Evolutionary conservation across 2,888 invertebrate genomes (phyloP).

Genomic region (Cheilosia urbana): DNA sequence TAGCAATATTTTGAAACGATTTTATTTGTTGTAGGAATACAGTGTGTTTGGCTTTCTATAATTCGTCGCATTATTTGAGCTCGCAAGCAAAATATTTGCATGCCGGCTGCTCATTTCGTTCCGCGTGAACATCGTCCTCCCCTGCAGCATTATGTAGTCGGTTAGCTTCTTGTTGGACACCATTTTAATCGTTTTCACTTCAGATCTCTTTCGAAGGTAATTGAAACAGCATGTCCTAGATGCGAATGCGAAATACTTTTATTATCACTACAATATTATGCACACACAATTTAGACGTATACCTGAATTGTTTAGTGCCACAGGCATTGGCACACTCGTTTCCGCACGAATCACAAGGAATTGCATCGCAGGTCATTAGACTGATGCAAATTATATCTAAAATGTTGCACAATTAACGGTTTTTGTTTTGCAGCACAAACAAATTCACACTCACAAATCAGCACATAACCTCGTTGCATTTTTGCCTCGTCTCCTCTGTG

Average conservation of each 20-base stretch:
- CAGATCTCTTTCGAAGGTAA: conserved; percentile 86
- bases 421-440: neutral
- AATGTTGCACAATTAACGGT: neutral
- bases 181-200: conserved; percentile 79
- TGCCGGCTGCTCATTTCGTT: conserved; percentile 76
- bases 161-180: conserved; percentile 81
- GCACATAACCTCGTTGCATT: conserved; percentile 38
- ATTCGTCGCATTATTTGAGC: conserved; percentile 30
- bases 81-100: conserved; percentile 45
- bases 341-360: conserved; percentile 87
- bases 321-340: conserved; percentile 87
- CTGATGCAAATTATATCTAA: conserved; percentile 41
- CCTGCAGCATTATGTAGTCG: conserved; percentile 81
- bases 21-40: conserved; percentile 18
- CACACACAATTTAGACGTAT: conserved; percentile 16
- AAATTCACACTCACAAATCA: conserved; percentile 44
- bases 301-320: conserved; percentile 87
- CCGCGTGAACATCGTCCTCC: conserved; percentile 80
- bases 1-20: neutral
- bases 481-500: neutral
- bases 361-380: conserved; percentile 78
- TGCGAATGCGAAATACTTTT: neutral
- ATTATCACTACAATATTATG: neutral
- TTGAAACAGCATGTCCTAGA: conserved; percentile 88
- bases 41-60: conserved; percentile 14